These are phyloP conservation scores for Sebastes oblongus DNA, from an alignment of 2,797 vertebrate genomes.

Conservation along the genomic window DNA sequence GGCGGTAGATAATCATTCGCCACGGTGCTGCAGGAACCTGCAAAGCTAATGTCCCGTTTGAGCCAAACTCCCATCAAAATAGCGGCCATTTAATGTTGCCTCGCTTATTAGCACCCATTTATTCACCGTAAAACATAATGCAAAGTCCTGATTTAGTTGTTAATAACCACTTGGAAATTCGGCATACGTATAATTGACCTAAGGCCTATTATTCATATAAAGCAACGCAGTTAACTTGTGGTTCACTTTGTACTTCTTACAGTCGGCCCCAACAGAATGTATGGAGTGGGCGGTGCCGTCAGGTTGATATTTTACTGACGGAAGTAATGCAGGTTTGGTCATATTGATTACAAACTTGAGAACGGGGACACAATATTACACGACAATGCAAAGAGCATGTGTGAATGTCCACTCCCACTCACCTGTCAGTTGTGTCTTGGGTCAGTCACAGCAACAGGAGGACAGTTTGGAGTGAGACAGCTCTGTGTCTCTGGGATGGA, in stretches of 20 bases:
- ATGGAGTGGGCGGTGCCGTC: slow-evolving; percentile 31
- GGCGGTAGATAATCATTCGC: not conserved
- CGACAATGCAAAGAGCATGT: not conserved
- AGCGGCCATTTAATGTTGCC: not conserved
- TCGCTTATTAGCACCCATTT: rapidly evolving
- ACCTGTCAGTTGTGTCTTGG: slow-evolving; percentile 52
- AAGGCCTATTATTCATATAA: rapidly evolving
- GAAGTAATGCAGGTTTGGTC: not conserved
- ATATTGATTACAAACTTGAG: not conserved
- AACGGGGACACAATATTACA: too few species aligned
- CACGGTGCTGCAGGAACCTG: not conserved
- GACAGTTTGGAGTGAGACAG: not conserved
- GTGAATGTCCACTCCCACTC: not conserved
- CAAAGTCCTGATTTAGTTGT: rapidly evolving
- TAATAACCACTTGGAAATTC: not conserved
- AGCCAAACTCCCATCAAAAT: not conserved
- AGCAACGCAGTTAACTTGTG: not conserved
- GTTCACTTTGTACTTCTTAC: rapidly evolving
- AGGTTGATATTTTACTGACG: not conserved
- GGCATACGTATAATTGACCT: not conserved
- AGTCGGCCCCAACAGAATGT: not conserved
- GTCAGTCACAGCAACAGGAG: slow-evolving; percentile 43
- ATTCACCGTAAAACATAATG: rapidly evolving
- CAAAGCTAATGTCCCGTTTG: not conserved
- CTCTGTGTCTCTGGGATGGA: not conserved